Base-by-base conservation (phyloP, 2,113 vertebrate genomes). In the Chelonoidis abingdonii region DNA sequence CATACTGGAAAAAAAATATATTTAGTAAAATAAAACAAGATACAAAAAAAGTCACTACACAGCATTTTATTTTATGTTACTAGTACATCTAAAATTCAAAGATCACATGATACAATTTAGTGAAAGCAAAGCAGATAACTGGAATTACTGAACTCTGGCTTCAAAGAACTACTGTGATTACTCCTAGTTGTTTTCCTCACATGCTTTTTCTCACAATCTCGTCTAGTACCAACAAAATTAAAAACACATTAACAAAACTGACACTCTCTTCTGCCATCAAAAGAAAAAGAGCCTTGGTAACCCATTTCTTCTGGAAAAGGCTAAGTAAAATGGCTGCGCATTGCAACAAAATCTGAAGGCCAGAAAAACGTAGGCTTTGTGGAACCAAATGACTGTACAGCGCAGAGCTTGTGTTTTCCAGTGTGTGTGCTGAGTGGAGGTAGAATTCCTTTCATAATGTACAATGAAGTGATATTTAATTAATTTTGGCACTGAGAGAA, bases 21-120 rank as follows among this genome's bases (percentile, higher is more conserved):
- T 62, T 95, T 84, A 44, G 84, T 69, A 79, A 88, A 93, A 53
- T 49, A 94, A n/a, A 93, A 29, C 80, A 93, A 78, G 44, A 80
- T 79, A 49, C 21, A 5, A 11, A 57, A 56, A 83, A 69, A 94
- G 82, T 9, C 17, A 80, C 31, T 50, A 80, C 19, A 49, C 47
- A 80, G 31, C 47, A 17, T 88, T 50, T 50, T 91, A 90, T 80
- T 87, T 91, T 65, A 84, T 53, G 76, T 87, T 89, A 86, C 44
- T 57, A 16, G 29, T 10, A 22, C 8, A 25, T 95, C 83, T 96
- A 81, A 93, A 89, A 87, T 87, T 83, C 65, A 44, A 94, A 88
- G 38, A 22, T 81, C 21, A 56, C 38, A 88, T 87, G 57, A 65
- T 90, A 79, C 54, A 79, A 47, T 53, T 14, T 8, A 62, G 62